Percentiles rank a stretch among this genome's conserved stretches.
These are phyloP conservation scores for Bhutanitis thaidina DNA, from an alignment of 2,888 invertebrate species.

Conservation along the genomic window DNA sequence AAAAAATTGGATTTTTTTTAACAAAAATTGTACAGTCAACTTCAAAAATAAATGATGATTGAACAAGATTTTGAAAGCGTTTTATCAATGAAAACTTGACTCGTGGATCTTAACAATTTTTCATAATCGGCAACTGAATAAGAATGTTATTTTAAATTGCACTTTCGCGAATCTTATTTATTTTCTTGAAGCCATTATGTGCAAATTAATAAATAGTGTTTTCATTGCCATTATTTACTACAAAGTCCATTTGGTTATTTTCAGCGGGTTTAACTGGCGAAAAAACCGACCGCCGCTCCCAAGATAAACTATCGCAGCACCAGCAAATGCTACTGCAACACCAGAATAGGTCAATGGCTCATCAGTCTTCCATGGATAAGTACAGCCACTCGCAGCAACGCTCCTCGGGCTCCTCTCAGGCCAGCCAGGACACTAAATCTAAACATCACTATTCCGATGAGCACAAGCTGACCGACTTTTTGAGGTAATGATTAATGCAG, in stretches of 20 bases:
- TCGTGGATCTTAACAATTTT: no score
- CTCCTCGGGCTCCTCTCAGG: conserved; percentile 63
- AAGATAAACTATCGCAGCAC: conserved; percentile 78
- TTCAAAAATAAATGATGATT: no score
- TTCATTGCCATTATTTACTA: no score
- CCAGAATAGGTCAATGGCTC: conserved; percentile 80
- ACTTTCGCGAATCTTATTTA: no score
- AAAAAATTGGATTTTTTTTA: no score
- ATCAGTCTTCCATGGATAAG: conserved; percentile 82
- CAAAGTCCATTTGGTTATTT: conserved; percentile 16
- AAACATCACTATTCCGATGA: conserved; percentile 78
- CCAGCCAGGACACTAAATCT: conserved; percentile 54
- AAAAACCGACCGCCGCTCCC: conserved; percentile 63
- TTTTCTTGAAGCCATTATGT: no score
- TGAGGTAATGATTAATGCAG: conserved; percentile 51
- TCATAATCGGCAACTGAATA: no score
- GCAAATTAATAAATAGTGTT: no score
- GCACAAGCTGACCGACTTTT: conserved; percentile 86
- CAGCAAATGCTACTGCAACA: conserved; percentile 84
- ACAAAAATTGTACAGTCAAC: no score
- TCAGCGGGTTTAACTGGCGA: conserved; percentile 63
- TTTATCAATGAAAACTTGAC: no score
- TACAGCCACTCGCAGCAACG: conserved; percentile 72
- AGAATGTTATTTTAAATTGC: no score
- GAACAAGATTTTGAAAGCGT: no score